Evolutionary conservation across 2,888 invertebrate species (phyloP), one percentile per base, ranked within the genome.

Genomic region (Morpho achilles): DNA sequence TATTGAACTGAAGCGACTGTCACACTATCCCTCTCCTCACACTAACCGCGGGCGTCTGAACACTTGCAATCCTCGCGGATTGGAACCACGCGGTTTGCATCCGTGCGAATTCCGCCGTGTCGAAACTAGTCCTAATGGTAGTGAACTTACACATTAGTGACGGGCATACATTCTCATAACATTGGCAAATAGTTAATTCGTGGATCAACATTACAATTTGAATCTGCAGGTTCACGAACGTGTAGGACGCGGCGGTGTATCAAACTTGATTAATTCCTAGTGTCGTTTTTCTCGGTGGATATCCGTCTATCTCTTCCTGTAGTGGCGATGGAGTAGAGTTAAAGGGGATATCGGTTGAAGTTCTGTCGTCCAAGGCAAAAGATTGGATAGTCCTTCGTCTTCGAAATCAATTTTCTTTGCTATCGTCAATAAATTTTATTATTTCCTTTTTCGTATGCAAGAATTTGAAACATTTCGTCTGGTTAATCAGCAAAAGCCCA

Each of bases 181-280:
- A 42, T 51, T 51, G 51, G 51, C 43, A 51, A 16, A 43, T 51
- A 43, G 8, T 43, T 16, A 43, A 51, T 9, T 22, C 51, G 42
- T 23, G 51, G 43, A 43, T 51, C 51, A 6, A 22, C 5, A 51
- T 22, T 4, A 51, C n/a, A 16, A 22, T 42, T 51, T 16, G 6
- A 6, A 42, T 51, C 51, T 6, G 43, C 51, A 43, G 43, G 51
- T 43, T 49, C 49, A 9, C 49, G 9, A 3, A 7, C 39, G 49
- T 2, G 9, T 2, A 9, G 39, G 49, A n/a, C 49, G 49, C 3
- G 49, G 49, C 0, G 39, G 49, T 39, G 49, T 49, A 9, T 49
- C 49, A 6, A 49, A 8, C 39, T 49, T 49, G 1, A 3, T 5
- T 1, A 49, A 10, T 8, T n/a, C 4, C 49, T n/a, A 49, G 6